phyloP scores from a whole-genome alignment of 2,888 invertebrate genomes.

The Leptopilina syphax region DNA sequence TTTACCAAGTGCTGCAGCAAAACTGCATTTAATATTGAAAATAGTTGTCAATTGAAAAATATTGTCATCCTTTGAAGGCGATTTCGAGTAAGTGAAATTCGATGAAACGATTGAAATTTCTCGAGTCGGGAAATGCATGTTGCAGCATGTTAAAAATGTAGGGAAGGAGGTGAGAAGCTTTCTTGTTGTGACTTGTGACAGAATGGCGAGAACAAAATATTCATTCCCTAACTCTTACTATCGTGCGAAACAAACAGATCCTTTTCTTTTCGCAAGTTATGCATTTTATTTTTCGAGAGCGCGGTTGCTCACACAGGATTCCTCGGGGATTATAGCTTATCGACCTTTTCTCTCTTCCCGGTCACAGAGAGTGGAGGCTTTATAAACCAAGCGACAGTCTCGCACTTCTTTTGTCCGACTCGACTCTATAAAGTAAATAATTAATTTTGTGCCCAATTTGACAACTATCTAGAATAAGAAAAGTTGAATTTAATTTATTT shows the following conservation, averaged over 20 bases:
- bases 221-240: conserved; percentile 23
- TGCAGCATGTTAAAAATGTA: neutral
- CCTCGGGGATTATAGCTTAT: conserved; percentile 31
- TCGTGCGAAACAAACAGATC: conserved; percentile 5
- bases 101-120: no score
- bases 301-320: neutral
- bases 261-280: conserved; percentile 38
- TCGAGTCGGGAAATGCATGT: neutral
- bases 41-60: no score
- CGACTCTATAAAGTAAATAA: no score
- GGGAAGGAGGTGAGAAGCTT: neutral
- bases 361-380: neutral
- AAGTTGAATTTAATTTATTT: neutral
- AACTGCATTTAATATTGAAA: no score
- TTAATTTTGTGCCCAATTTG: no score
- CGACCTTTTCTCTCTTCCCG: conserved; percentile 3
- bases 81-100: neutral
- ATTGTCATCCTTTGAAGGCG: no score
- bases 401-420: no score
- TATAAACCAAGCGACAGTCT: neutral
- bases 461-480: no score
- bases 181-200: neutral
- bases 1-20: no score
- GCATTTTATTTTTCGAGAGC: conserved; percentile 32
- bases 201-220: neutral